Percentiles rank a stretch among this genome's conserved stretches.
phyloP scores from a whole-genome alignment of 1,140 invertebrate species.

The Drosophila ambigua region DNA sequence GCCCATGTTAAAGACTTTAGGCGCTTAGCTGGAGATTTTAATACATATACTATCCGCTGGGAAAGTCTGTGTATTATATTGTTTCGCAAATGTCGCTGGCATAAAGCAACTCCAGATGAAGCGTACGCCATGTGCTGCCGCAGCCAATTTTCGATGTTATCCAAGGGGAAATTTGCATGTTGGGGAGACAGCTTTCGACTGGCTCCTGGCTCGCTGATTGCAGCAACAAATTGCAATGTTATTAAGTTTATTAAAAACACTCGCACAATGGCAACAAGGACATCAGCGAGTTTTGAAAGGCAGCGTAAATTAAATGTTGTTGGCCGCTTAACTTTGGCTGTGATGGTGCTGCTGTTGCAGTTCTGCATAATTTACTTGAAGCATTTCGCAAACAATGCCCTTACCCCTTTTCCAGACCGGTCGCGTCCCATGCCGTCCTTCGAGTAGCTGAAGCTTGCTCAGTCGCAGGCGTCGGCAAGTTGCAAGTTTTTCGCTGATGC shows the following conservation, averaged over 20 bases:
- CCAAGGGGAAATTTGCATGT: constrained; percentile 46
- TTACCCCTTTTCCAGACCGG: background rate
- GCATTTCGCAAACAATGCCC: constrained; percentile 76
- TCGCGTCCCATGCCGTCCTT: background rate
- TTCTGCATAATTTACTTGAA: constrained; percentile 78
- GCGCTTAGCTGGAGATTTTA: too few species aligned
- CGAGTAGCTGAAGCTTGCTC: constrained; percentile 32
- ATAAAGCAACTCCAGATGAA: constrained; percentile 47
- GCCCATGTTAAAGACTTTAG: too few species aligned
- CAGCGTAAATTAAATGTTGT: constrained; percentile 67
- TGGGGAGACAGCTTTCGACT: constrained; percentile 17
- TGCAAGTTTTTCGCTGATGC: constrained; percentile 77
- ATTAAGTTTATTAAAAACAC: constrained; percentile 79
- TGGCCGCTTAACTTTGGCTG: constrained; percentile 71
- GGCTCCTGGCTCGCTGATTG: constrained; percentile 60
- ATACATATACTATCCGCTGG: background rate
- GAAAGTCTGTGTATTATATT: constrained; percentile 19
- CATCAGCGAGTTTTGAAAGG: constrained; percentile 42
- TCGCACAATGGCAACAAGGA: constrained; percentile 41
- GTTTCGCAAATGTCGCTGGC: constrained; percentile 43
- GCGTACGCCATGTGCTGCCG: constrained; percentile 68
- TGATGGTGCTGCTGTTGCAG: constrained; percentile 38
- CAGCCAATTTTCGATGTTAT: constrained; percentile 33
- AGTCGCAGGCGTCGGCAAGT: constrained; percentile 43
- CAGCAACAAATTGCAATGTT: constrained; percentile 79